Evolutionary conservation across 2,797 vertebrate species (phyloP), one percentile per base, ranked within the genome.

Genomic region (Diplodus sargus): DNA sequence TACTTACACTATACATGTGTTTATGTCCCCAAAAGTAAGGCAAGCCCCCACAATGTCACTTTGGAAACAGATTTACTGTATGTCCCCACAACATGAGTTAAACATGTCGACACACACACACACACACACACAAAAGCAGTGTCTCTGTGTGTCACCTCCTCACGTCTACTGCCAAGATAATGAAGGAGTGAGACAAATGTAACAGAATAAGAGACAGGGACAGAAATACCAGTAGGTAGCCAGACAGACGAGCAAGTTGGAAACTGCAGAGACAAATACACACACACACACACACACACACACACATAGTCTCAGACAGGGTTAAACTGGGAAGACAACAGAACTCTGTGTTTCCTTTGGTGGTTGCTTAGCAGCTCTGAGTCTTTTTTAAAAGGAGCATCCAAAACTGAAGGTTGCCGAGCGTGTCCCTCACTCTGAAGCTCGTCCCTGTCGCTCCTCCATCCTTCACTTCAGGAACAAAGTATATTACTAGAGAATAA

Each of bases 281-380:
- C 54, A 57, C 14, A 34, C 25, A 28, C 61, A 28, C 51, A 16
- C 9, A 9, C 2, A 58, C 70, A 53, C 30, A 66, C 25, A 59
- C 60, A 65, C 67, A 70, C 20, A 23, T 0, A 57, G 8, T 13
- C 57, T 63, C 8, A 63, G 23, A 79, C 67, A 78, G 52, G 71
- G 64, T 82, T 73, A 78, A 79, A 77, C 72, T 70, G 75, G 84
- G 52, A 61, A 80, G 22, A 57, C 70, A 79, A 76, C 65, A 76
- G 28, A 52, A 79, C n/a, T 65, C 63, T 69, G 70, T 68, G 42
- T 70, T 83, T 84, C 82, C 87, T 91, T 90, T 90, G 75, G 56
- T 23, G 78, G 89, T 92, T 89, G 70, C 91, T 68, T 81, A 77
- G 91, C 78, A 89, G 89, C 87, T 57, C n/a, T 9, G 43, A 49